Base-by-base conservation (phyloP, 2,113 vertebrate species). In the Phylloscopus trochilus region DNA sequence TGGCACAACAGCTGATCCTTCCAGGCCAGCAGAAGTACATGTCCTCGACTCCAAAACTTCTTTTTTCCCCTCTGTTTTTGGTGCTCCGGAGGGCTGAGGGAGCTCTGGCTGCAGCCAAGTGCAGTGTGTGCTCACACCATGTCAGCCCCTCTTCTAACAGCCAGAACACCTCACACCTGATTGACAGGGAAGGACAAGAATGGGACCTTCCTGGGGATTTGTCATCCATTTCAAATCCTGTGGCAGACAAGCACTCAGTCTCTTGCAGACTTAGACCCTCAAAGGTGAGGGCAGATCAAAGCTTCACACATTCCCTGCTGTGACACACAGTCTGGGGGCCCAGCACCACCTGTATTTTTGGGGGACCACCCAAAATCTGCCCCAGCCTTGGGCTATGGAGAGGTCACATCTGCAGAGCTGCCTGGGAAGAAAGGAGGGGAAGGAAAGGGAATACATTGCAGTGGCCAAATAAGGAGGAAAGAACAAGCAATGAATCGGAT, bases 71-170 rank as follows among this genome's bases (percentile, higher is more conserved):
- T 15, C 20, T 22, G 1, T 8, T 37, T 62, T 41, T 70, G 41
- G 26, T 63, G 67, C 31, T 87, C 58, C 37, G 6, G 30, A 62
- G 68, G 66, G 47, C 58, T 30, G 53, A 23, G 56, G 56, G 44
- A 73, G 33, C 31, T 15, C 19, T 11, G 22, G 31, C 39, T 69
- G 24, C 21, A 60, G 55, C 47, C n/a, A 30, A 18, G 33, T 0
- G 6, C 3, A 3, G 44, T 0, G 17, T 35, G 8, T 35, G 33
- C 39, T 64, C 14, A 4, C 7, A 19, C 13, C 10, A 11, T 1
- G 2, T 7, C 69, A 64, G 59, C 23, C 17, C 33, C 80, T n/a
- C 51, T 9, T 9, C 1, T 5, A 41, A 66, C 46, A 74, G 37
- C 47, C 46, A n/a, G 60, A 53, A 41, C 15, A 24, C 14, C 59